Base-by-base conservation (phyloP, 2,113 vertebrate species). In the Prietella phreatophila region DNA sequence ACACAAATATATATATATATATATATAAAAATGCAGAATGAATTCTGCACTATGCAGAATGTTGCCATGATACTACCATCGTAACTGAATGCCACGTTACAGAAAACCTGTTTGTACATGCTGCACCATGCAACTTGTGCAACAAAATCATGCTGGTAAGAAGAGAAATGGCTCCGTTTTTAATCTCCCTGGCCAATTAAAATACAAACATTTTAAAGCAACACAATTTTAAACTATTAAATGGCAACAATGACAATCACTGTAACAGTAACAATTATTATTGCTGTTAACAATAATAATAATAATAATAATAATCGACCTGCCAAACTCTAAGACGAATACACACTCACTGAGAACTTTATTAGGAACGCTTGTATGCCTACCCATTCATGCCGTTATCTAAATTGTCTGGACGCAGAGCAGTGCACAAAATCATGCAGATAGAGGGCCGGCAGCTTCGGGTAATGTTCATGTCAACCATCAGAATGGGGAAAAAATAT, bases 51-150 rank as follows among this genome's bases (percentile, higher is more conserved):
- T 50, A 55, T 55, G 0, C 11, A 55, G 53, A 55, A 55, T 17
- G 82, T 47, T 65, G 82, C 61, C 61, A 83, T 50, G 60, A 27
- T n/a, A 50, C 58, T 50, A 42, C 82, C 61, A 14, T n/a, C 82
- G 50, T 50, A 85, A 78, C 71, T 42, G 15, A 58, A 85, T 60
- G 69, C 36, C 53, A 36, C 36, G 3, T 58, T 58, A 14, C 0
- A 19, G 8, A 56, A 63, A 53, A 63, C 39, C 47, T 39, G 60
- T 86, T 47, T 53, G n/a, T 39, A 55, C 76, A 86, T 9, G 58
- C 80, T 53, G 60, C 25, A 86, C 55, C 14, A 13, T 14, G 25
- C 15, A 14, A 5, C 55, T 11, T 19, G 27, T 53, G 47, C 76
- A 79, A 55, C 11, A 50, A 27, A 50, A 76, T 47, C 36, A 11